Percentiles rank a stretch among this genome's conserved stretches.
These are phyloP conservation scores for Chiloscyllium plagiosum DNA, from an alignment of 2,113 vertebrate genomes.

Conservation along the genomic window DNA sequence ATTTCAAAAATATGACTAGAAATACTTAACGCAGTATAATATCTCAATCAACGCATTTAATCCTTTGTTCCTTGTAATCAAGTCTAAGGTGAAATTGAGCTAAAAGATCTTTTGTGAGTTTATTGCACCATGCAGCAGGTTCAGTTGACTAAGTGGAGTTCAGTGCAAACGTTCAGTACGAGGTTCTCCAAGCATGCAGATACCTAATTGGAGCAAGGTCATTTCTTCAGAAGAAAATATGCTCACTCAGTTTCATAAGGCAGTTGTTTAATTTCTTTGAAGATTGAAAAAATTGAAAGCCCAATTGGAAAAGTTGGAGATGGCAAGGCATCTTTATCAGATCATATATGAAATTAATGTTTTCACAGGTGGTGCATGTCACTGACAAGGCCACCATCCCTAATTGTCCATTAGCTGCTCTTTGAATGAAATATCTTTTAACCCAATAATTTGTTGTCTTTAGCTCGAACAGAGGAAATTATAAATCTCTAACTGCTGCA, in stretches of 20 bases:
- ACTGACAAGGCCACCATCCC: background rate
- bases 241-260: background rate
- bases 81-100: background rate
- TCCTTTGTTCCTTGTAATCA: background rate
- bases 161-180: background rate
- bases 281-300: background rate
- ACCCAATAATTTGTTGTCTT: background rate
- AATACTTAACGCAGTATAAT: background rate
- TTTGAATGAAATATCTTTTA: background rate
- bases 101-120: too few relatives aligned
- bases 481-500: background rate
- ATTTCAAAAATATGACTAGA: background rate
- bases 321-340: background rate
- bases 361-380: background rate
- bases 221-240: background rate
- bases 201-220: background rate
- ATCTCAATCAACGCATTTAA: background rate
- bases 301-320: background rate
- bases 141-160: background rate
- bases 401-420: too few relatives aligned
- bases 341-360: background rate
- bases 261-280: background rate
- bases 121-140: too few relatives aligned
- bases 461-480: background rate
- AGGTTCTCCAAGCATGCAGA: background rate